Conservation (phyloP, 2,888 invertebrate species). For the Erynnis tages region DNA sequence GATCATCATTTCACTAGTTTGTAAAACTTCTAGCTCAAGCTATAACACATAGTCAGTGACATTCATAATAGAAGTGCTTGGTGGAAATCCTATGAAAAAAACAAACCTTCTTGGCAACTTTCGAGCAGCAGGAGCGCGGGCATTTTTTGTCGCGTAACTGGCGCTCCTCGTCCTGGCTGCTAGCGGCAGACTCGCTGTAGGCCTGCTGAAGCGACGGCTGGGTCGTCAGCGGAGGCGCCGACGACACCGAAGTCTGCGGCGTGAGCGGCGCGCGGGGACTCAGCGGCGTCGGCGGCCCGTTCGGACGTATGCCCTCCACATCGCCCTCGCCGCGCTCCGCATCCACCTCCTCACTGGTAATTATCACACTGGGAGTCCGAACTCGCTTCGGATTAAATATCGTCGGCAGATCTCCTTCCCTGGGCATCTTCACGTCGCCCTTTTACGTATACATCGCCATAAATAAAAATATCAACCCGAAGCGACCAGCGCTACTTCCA, state of each 20-base stretch:
- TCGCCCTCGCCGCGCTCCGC: conserved; percentile 55
- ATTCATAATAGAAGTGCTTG: too few relatives aligned
- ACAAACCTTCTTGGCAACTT: conserved; percentile 89
- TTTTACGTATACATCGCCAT: conserved; percentile 22
- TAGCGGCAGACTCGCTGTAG: conserved; percentile 78
- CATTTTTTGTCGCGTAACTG: conserved; percentile 79
- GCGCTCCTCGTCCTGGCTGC: conserved; percentile 84
- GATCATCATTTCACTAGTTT: too few relatives aligned
- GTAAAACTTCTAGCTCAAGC: too few relatives aligned
- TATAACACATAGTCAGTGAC: too few relatives aligned
- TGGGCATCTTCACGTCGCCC: conserved; percentile 75
- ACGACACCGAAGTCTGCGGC: conserved; percentile 74
- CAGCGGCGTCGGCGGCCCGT: conserved; percentile 72
- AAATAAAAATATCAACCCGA: not conserved
- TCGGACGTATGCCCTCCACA: conserved; percentile 63
- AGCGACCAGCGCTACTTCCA: conserved; percentile 9
- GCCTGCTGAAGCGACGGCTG: conserved; percentile 76
- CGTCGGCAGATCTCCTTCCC: conserved; percentile 89
- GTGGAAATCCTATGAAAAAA: too few relatives aligned
- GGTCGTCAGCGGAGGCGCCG: conserved; percentile 69
- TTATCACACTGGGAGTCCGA: conserved; percentile 85
- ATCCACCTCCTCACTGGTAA: conserved; percentile 83
- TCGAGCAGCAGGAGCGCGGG: conserved; percentile 89
- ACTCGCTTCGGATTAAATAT: conserved; percentile 90
- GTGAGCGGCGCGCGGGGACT: conserved; percentile 72